Evolutionary conservation across 1,140 invertebrate species (phyloP).

Genomic region (Brachionus plicatilis): DNA sequence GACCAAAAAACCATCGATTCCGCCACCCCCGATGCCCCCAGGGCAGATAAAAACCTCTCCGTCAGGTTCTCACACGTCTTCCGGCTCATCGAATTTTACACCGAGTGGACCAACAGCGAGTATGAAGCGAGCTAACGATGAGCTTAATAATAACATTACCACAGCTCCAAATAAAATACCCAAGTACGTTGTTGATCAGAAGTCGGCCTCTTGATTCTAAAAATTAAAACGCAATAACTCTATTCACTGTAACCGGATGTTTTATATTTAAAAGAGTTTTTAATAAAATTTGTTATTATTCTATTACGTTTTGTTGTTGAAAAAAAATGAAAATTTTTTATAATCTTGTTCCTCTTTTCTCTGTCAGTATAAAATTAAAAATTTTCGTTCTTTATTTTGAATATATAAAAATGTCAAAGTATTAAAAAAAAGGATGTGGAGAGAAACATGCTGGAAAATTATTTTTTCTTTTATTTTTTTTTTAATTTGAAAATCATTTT

Average conservation of each 20-base stretch:
- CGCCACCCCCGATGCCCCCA: neutral
- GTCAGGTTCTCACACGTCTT: neutral
- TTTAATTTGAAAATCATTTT: neutral
- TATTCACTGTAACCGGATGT: neutral
- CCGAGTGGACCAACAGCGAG: neutral
- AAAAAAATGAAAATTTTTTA: neutral
- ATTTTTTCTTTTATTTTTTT: neutral
- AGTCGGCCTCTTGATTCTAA: neutral
- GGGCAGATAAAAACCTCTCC: neutral
- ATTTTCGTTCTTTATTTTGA: neutral
- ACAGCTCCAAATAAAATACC: constrained; percentile 34
- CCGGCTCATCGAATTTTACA: neutral
- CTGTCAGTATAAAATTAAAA: neutral
- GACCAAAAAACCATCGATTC: neutral
- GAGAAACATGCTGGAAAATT: neutral
- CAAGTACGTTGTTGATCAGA: constrained; percentile 26
- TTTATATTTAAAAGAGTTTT: constrained; percentile 2
- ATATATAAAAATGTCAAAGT: neutral
- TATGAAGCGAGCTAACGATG: constrained; percentile 23
- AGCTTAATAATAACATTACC: neutral
- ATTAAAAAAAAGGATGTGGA: neutral
- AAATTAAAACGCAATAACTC: neutral
- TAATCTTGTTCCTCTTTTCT: neutral
- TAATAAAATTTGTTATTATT: constrained; percentile 5
- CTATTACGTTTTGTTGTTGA: neutral